These are phyloP conservation scores for Corythornis madagascariensis DNA, from an alignment of 2,113 vertebrate species.

Conservation along the genomic window DNA sequence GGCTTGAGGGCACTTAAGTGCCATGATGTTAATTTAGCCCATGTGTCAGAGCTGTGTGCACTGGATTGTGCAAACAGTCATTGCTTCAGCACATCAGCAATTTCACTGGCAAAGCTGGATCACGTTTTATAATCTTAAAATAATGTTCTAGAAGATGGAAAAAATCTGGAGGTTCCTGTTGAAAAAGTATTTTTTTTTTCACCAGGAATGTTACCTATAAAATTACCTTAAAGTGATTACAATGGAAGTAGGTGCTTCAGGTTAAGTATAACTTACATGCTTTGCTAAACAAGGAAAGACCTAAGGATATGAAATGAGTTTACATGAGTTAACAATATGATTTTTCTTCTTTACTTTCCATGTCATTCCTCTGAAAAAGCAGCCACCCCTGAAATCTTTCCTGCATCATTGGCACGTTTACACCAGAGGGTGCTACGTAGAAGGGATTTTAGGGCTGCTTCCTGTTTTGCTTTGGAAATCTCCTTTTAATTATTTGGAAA, in stretches of 20 bases:
- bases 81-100: not conserved
- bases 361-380: not conserved
- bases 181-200: not conserved
- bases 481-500: not conserved
- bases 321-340: not conserved
- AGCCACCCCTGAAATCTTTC: not conserved
- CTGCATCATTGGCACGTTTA: not conserved
- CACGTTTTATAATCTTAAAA: not conserved
- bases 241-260: not conserved
- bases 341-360: not conserved
- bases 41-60: not conserved
- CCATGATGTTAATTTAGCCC: not conserved
- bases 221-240: not conserved
- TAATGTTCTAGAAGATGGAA: not conserved
- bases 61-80: not conserved
- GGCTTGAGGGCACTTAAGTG: not conserved
- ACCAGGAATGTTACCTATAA: not conserved
- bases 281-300: not conserved
- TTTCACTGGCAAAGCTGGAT: not conserved
- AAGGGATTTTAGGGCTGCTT: not conserved
- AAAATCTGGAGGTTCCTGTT: not conserved
- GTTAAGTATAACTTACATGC: not conserved
- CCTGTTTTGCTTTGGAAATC: not conserved
- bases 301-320: not conserved
- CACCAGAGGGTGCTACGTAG: conserved; percentile 36